Conservation (phyloP, 2,888 invertebrate species). For the Apamea epomidion region DNA sequence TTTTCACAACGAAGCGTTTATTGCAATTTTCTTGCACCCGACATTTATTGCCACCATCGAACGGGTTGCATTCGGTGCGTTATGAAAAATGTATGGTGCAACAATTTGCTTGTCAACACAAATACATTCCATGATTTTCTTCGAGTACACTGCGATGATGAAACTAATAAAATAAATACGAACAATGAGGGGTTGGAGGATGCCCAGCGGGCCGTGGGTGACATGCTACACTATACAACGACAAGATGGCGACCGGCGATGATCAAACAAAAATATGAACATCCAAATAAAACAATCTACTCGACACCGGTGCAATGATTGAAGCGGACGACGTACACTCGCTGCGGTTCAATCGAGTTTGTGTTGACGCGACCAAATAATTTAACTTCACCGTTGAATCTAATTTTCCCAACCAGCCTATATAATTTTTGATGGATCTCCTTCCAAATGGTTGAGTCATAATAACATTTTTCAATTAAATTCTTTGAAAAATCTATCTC, state of each 20-base stretch:
- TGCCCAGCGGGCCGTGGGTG: constrained; percentile 89
- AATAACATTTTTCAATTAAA: not conserved
- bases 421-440: not conserved
- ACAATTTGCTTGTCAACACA: constrained; percentile 75
- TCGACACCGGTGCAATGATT: constrained; percentile 88
- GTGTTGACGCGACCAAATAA: not conserved
- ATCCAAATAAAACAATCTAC: constrained; percentile 85
- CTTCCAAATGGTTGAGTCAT: not conserved
- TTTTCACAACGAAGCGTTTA: constrained; percentile 77
- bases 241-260: constrained; percentile 82
- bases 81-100: constrained; percentile 83
- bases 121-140: constrained; percentile 78
- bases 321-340: constrained; percentile 82
- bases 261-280: constrained; percentile 84
- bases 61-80: constrained; percentile 70
- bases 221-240: constrained; percentile 86
- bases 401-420: constrained; percentile 18
- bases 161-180: constrained; percentile 85
- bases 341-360: constrained; percentile 83
- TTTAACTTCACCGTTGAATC: not conserved
- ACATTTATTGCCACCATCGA: constrained; percentile 66
- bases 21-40: constrained; percentile 73
- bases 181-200: constrained; percentile 91
- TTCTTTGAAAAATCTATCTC: not conserved
- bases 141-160: constrained; percentile 80